Conservation (phyloP, 2,888 invertebrate species). For the Germaria angustata region DNA sequence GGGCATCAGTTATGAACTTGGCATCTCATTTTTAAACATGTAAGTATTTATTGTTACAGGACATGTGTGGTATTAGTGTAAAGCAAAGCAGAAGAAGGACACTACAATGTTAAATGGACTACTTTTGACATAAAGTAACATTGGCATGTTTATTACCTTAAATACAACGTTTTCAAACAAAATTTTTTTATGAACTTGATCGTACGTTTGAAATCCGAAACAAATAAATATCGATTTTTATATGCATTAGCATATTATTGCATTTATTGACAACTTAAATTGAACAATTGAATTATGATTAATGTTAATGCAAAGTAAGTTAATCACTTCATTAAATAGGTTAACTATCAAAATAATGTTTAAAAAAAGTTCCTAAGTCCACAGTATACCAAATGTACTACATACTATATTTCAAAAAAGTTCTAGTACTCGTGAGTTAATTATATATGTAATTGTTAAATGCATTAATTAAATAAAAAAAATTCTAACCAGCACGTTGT, state of each 20-base stretch:
- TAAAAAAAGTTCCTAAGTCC: neutral
- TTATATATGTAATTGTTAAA: conserved; percentile 23
- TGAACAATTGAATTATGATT: neutral
- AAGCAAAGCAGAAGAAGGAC: too few relatives aligned
- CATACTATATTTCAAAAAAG: neutral
- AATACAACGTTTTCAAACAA: too few relatives aligned
- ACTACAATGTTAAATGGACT: too few relatives aligned
- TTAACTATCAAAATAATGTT: neutral
- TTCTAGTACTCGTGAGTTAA: neutral
- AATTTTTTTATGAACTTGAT: too few relatives aligned
- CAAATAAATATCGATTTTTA: neutral
- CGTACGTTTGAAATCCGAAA: neutral
- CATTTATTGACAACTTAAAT: conserved; percentile 33
- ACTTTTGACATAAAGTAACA: too few relatives aligned
- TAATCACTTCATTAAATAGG: neutral
- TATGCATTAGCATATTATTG: conserved; percentile 25
- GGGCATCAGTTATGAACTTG: too few relatives aligned
- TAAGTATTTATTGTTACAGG: too few relatives aligned
- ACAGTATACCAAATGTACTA: neutral
- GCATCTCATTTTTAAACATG: too few relatives aligned
- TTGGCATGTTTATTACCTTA: too few relatives aligned
- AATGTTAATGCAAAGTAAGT: neutral
- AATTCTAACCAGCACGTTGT: neutral
- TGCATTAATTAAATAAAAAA: neutral
- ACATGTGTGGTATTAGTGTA: too few relatives aligned